Evolutionary conservation across 2,113 vertebrate species (phyloP), one percentile per base, ranked within the genome.

Genomic region (Chlamydotis undulata): DNA sequence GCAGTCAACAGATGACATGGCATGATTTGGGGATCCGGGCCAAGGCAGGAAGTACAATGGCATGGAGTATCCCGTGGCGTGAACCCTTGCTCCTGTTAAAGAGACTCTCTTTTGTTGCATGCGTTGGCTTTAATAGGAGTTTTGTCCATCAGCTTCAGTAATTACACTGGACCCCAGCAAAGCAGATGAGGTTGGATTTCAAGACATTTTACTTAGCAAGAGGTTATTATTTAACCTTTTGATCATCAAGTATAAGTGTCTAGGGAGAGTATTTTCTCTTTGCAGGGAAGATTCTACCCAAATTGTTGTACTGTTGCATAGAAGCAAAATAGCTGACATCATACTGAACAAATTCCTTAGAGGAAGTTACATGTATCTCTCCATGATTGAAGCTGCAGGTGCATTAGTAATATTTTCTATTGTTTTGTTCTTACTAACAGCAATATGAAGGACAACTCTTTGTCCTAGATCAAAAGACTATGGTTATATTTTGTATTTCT

Each of bases 321-420:
- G 50, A 47, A 73, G 2, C 37, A 80, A 22, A 80, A 47, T 12
- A 55, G 5, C 1, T 74, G 0, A 37, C 1, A 1, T 69, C 26
- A 6, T 6, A 17, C 13, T 12, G 19, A 90, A 77, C 52, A 43
- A 73, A 90, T 47, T 19, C 15, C 25, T 15, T 50, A 86, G n/a
- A 41, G 9, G 16, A 37, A 67, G 6, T 23, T 52, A 10, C 5
- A 14, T 33, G 4, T 22, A 18, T 28, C 8, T n/a, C 29, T 89
- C 10, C 12, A 5, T 1, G 47, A n/a, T 3, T 64, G 60, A 91
- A 85, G 47, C 18, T 74, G 50, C 61, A 91, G 55, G 19, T 50
- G 26, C 26, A 29, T 31, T 50, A 92, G 14, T 50, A 74, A 49
- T 70, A 24, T 41, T 69, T 28, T 53, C 12, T 39, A 5, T 76